Base-by-base conservation (phyloP, 2,888 invertebrate species). In the Steromphala cineraria region DNA sequence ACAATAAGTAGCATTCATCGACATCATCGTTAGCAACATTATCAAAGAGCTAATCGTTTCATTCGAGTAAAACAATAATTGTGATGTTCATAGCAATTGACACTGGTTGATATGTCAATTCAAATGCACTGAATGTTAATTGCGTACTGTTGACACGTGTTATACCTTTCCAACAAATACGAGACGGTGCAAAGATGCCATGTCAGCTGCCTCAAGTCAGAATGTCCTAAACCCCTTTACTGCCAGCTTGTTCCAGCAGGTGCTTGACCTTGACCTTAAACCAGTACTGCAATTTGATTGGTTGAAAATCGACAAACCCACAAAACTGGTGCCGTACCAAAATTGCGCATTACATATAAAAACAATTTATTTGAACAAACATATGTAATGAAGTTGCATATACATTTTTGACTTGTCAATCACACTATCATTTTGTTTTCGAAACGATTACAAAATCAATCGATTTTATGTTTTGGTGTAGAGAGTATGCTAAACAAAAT, bases 401-500 rank as follows among this genome's bases (percentile, higher is more conserved):
- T 56, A 5, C 19, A 19, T 3, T n/a, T 56, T 19, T 56, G 19
- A 15, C 13, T 4, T 24, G n/a, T 56, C 19, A 19, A 13, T 56
- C 19, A 21, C 21, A n/a, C 21, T 21, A 56, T 19, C 56, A 56
- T 0, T 56, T 56, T 56, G n/a, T 19, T n/a, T 56, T 19, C 21
- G 24, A 24, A 56, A 24, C 19, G 7, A 4, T 36, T 36, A 36
- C 36, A 36, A 36, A 36, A 36, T 36, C 2, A 36, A 36, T 36
- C 4, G 7, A 36, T 36, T 2, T 36, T 4, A 36, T 46, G 46
- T 8, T 46, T 46, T 46, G 46, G 46, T 10, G 46, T 46, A 8
- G 46, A 46, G 46, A 46, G 46, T 46, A 46, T 46, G 46, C 46
- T 0, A 62, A 24, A 19, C 62, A 62, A 62, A 21, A 85, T 85